These are phyloP conservation scores for Bombus ignitus DNA, from an alignment of 1,140 invertebrate genomes.

Conservation along the genomic window DNA sequence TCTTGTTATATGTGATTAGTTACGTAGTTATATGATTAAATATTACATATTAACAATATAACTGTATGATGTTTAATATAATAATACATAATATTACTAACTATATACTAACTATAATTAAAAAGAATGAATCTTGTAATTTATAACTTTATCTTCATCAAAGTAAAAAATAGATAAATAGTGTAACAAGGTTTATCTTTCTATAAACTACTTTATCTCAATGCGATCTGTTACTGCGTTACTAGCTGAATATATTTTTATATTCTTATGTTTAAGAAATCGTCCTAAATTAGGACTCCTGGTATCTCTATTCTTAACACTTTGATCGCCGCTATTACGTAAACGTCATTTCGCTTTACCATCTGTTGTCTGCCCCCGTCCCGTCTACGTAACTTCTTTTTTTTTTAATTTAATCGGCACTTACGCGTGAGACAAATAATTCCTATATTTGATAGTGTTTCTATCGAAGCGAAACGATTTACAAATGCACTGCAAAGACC, in stretches of 20 bases:
- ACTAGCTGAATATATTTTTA: not conserved
- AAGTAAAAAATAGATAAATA: not conserved
- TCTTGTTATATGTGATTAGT: too few species aligned
- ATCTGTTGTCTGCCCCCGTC: too few species aligned
- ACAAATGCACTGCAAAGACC: too few species aligned
- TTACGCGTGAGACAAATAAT: too few species aligned
- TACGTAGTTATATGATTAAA: too few species aligned
- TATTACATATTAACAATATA: conserved; percentile 31
- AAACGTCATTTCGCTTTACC: too few species aligned
- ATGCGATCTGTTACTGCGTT: not conserved
- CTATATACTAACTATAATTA: not conserved
- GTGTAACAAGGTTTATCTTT: not conserved
- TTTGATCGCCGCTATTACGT: too few species aligned
- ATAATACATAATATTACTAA: not conserved
- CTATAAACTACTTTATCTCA: not conserved
- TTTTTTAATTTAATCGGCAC: too few species aligned
- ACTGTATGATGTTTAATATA: not conserved
- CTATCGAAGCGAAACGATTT: too few species aligned
- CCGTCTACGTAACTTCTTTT: too few species aligned
- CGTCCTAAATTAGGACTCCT: not conserved
- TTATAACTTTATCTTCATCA: not conserved
- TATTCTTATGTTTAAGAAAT: not conserved
- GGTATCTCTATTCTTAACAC: not conserved
- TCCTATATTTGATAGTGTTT: too few species aligned
- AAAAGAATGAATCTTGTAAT: not conserved